A percentile compares a stretch with the other conserved stretches of the same genome.
Evolutionary conservation across 2,888 invertebrate species (phyloP).

Genomic region (Tyria jacobaeae): DNA sequence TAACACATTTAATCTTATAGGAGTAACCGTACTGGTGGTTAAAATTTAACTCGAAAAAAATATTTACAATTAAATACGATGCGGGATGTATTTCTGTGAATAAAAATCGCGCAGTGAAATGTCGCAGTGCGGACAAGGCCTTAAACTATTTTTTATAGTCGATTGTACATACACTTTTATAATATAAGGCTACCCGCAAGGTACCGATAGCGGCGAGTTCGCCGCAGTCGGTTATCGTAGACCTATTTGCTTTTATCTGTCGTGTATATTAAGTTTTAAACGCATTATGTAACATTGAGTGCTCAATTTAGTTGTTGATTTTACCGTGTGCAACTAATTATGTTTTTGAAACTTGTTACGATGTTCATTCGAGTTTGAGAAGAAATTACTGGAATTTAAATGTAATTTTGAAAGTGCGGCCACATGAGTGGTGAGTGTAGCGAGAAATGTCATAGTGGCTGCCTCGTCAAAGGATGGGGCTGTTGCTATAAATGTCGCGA

Average conservation of each 20-base stretch:
- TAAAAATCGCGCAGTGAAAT: no score
- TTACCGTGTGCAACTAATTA: slow-evolving; percentile 61
- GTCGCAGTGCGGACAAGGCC: no score
- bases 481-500: no score
- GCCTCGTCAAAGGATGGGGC: no score
- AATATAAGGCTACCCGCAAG: slow-evolving; percentile 49
- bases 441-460: no score
- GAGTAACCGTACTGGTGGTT: no score
- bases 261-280: slow-evolving; percentile 53
- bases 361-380: slow-evolving; percentile 38
- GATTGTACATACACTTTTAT: slow-evolving; percentile 66
- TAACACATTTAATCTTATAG: no score
- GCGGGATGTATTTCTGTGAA: no score
- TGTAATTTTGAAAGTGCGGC: no score
- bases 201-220: slow-evolving; percentile 22
- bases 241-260: slow-evolving; percentile 40
- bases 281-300: slow-evolving; percentile 62
- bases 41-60: no score
- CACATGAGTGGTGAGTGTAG: no score
- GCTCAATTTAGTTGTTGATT: slow-evolving; percentile 76
- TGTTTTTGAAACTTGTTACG: slow-evolving; percentile 45
- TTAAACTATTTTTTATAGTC: slow-evolving; percentile 50
- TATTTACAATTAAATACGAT: no score
- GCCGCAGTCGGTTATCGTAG: slow-evolving; percentile 21
- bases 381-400: slow-evolving; percentile 23